Conservation (phyloP, 2,888 invertebrate genomes). For the Aproaerema taeniolella region DNA sequence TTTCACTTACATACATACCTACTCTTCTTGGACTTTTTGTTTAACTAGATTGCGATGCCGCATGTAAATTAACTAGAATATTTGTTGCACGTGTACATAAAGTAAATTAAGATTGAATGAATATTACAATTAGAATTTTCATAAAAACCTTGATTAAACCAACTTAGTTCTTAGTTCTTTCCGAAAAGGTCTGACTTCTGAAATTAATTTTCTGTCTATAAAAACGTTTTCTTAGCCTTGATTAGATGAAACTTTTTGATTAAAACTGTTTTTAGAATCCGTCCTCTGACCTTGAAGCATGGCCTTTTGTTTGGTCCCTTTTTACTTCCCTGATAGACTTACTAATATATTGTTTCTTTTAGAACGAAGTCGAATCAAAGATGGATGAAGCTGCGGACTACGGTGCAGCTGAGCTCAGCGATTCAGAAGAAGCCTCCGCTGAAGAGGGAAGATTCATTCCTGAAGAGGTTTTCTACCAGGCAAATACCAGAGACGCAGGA, state of each 20-base stretch:
- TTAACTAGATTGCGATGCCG: slow-evolving; percentile 61
- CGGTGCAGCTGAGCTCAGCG: slow-evolving; percentile 94
- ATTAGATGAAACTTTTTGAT: background rate
- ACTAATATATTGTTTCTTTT: slow-evolving; percentile 37
- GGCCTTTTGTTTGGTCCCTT: slow-evolving; percentile 41
- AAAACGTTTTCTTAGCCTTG: slow-evolving; percentile 1
- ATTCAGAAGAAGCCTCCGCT: slow-evolving; percentile 92
- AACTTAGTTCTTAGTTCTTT: slow-evolving; percentile 2
- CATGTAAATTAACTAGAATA: slow-evolving; percentile 58
- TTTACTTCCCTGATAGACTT: slow-evolving; percentile 1
- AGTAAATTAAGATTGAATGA: background rate
- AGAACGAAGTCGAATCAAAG: slow-evolving; percentile 96
- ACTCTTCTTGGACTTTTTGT: slow-evolving; percentile 39
- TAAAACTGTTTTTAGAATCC: background rate
- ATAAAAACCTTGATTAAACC: background rate
- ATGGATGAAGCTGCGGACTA: slow-evolving; percentile 97
- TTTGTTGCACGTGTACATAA: slow-evolving; percentile 54
- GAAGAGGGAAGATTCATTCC: slow-evolving; percentile 94
- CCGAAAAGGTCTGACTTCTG: slow-evolving; percentile 3
- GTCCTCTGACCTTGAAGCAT: slow-evolving; percentile 27
- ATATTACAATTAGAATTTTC: background rate
- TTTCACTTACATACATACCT: slow-evolving; percentile 56
- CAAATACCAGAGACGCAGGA: slow-evolving; percentile 93
- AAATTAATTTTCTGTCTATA: background rate
- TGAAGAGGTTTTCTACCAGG: slow-evolving; percentile 95